Evolutionary conservation across 1,140 invertebrate genomes (phyloP), one percentile per base, ranked within the genome.

Genomic region (Drosophila leontia): DNA sequence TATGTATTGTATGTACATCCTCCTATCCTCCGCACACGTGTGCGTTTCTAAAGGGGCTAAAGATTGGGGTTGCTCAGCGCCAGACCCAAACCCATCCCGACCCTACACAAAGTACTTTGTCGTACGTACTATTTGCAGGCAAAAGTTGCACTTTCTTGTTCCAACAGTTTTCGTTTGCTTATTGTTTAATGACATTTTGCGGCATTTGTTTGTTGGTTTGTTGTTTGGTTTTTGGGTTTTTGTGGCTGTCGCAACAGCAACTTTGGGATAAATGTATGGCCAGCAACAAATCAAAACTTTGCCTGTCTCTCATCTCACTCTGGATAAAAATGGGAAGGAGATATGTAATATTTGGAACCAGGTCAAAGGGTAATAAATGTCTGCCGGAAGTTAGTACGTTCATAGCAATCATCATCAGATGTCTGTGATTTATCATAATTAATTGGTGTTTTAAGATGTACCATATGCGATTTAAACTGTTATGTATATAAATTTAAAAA

Each of bases 151-250:
- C 47, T 82, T 78, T 67, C 51, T 75, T 69, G 59, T 69, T 64
- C n/a, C n/a, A 3, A 63, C 61, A 78, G 51, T 79, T 65, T 69
- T 76, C 47, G 59, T 79, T 75, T 68, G 64, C 48, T 76, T 64
- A 83, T 82, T 87, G 56, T 79, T 82, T 87, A 87, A 86, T 87
- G 83, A 60, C 75, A 79, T 82, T 85, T 67, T 62, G 78, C 42
- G 51, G 78, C 34, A 55, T 29, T 60, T 60, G 72, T 42, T 68
- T 35, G n/a, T 42, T 41, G 48, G 42, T 41, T 79, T 62, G 39
- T 44, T 48, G 32, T 32, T 51, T 17, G 9, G 26, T 19, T 51
- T 39, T 6, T 34, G 17, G 32, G 34, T 32, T 67, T 39, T 56
- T 56, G 53, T 59, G 44, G 42, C 37, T 50, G 51, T 37, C 29